Percentiles rank a stretch among this genome's conserved stretches.
phyloP scores from a whole-genome alignment of 2,797 vertebrate genomes.

The Thunnus albacares region DNA sequence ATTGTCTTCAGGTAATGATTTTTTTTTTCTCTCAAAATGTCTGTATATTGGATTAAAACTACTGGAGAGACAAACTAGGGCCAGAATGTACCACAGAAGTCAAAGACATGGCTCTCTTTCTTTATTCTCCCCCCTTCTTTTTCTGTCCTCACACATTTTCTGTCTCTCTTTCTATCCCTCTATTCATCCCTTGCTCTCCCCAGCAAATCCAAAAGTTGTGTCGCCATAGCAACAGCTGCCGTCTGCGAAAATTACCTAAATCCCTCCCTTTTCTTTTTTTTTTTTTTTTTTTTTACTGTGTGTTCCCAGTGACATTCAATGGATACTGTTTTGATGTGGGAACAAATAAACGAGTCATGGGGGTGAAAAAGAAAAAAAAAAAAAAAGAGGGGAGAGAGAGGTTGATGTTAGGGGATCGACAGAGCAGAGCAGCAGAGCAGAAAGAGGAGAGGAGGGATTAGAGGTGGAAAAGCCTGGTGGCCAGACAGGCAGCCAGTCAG shows the following conservation, averaged over 20 bases:
- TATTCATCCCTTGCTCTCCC: slow-evolving; percentile 77
- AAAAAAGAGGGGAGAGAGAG: slow-evolving; percentile 18
- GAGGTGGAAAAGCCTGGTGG: slow-evolving; percentile 78
- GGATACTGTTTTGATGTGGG: slow-evolving; percentile 67
- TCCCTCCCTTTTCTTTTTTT: slow-evolving; percentile 71
- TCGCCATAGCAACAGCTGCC: slow-evolving; percentile 88
- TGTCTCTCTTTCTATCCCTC: slow-evolving; percentile 65
- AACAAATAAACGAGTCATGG: slow-evolving; percentile 61
- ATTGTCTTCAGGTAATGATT: slow-evolving; percentile 7
- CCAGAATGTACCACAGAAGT: slow-evolving; percentile 24
- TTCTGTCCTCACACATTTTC: slow-evolving; percentile 42
- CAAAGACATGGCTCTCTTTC: slow-evolving; percentile 33
- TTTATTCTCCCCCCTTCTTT: background rate
- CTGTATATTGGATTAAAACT: slow-evolving; percentile 26
- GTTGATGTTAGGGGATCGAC: slow-evolving; percentile 30
- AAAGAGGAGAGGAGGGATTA: slow-evolving; percentile 76
- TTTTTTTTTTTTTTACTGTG: slow-evolving; percentile 33
- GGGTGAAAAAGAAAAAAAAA: slow-evolving; percentile 7
- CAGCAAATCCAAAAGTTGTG: slow-evolving; percentile 86
- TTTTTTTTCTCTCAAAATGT: slow-evolving; percentile 10
- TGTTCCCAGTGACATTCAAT: slow-evolving; percentile 73
- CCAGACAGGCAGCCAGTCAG: slow-evolving; percentile 72
- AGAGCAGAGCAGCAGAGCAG: slow-evolving; percentile 63
- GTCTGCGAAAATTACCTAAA: slow-evolving; percentile 86
- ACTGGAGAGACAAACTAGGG: slow-evolving; percentile 22